Percentiles rank a stretch among this genome's conserved stretches.
These are phyloP conservation scores for Buteo buteo DNA, from an alignment of 2,113 vertebrate species.

Conservation along the genomic window DNA sequence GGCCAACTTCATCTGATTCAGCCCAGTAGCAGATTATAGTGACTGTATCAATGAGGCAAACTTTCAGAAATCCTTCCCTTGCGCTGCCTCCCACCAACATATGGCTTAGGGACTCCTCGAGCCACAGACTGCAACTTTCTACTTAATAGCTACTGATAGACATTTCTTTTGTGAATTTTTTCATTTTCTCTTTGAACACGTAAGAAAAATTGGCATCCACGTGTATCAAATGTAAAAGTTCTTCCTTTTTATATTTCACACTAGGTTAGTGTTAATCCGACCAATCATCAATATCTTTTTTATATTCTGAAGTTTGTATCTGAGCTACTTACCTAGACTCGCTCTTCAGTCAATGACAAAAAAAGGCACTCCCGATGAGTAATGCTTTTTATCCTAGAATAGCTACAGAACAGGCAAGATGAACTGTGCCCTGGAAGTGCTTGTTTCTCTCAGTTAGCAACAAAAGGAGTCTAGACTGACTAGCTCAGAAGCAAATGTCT, in stretches of 20 bases:
- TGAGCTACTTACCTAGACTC: neutral
- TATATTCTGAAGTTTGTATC: neutral
- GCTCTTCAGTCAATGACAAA: neutral
- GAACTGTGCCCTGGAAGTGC: neutral
- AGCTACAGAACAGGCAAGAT: neutral
- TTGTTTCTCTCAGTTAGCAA: neutral
- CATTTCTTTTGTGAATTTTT: neutral
- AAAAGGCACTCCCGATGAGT: neutral
- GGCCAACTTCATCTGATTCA: neutral
- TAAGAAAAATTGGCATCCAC: neutral
- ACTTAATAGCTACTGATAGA: neutral
- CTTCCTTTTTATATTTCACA: neutral
- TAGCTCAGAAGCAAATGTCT: neutral
- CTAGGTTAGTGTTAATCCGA: neutral
- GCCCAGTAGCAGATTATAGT: neutral
- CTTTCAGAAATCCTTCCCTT: neutral
- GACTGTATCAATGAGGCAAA: neutral
- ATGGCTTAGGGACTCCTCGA: fast-evolving
- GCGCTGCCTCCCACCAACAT: neutral
- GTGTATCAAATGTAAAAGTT: neutral
- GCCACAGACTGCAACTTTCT: neutral
- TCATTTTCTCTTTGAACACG: neutral
- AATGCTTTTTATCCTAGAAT: neutral
- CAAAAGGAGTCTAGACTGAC: neutral
- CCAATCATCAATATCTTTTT: neutral